These are phyloP conservation scores for Lethrus apterus DNA, from an alignment of 1,140 invertebrate species.

Conservation along the genomic window DNA sequence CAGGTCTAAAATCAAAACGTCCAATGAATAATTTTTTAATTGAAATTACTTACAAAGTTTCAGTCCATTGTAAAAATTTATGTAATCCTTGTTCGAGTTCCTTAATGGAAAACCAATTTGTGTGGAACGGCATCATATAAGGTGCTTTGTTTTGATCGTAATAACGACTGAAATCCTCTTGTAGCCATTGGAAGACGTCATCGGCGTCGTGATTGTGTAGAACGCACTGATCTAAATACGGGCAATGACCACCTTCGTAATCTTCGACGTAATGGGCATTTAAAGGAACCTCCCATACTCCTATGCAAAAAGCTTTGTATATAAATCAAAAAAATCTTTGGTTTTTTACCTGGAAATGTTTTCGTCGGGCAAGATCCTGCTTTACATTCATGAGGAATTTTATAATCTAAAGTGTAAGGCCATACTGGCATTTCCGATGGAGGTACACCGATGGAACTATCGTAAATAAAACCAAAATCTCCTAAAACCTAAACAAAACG, in stretches of 20 bases:
- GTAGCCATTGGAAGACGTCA: constrained; percentile 84
- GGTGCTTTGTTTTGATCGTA: constrained; percentile 84
- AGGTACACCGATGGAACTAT: constrained; percentile 82
- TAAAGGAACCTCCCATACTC: constrained; percentile 89
- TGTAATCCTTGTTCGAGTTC: constrained; percentile 74
- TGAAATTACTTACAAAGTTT: constrained; percentile 57
- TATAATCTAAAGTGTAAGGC: constrained; percentile 90
- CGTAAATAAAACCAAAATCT: constrained; percentile 88
- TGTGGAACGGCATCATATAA: constrained; percentile 91
- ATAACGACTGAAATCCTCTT: constrained; percentile 81
- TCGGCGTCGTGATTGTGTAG: constrained; percentile 80
- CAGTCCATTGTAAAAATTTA: constrained; percentile 79
- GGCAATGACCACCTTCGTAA: constrained; percentile 86
- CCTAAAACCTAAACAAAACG: constrained; percentile 59
- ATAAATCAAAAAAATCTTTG: background rate
- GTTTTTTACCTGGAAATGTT: constrained; percentile 67
- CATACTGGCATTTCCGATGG: constrained; percentile 78
- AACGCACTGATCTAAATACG: constrained; percentile 88
- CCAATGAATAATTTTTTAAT: background rate
- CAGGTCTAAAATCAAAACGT: constrained; percentile 50
- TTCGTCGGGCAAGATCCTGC: constrained; percentile 85
- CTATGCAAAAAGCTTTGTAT: constrained; percentile 39
- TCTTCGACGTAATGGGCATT: constrained; percentile 86
- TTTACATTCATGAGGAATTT: constrained; percentile 87
- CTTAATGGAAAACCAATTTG: constrained; percentile 91